Percentiles rank a stretch among this genome's conserved stretches.
phyloP scores from a whole-genome alignment of 2,888 invertebrate genomes.

The Lithophane ornitopus region DNA sequence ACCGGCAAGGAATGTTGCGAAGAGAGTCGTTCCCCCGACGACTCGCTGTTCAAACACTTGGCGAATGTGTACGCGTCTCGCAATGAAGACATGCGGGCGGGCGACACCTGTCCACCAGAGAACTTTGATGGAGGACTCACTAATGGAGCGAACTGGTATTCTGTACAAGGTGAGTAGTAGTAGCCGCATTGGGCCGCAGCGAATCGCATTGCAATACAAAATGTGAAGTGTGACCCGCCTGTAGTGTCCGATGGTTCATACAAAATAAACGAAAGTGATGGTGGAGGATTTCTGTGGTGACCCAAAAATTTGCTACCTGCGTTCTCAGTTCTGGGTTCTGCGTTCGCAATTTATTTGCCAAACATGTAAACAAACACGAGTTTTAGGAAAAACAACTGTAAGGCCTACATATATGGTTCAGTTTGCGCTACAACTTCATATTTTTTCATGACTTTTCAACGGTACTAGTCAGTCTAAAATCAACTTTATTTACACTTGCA shows the following conservation, averaged over 20 bases:
- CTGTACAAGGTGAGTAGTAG: conserved; percentile 92
- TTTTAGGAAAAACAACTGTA: too few species aligned
- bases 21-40: conserved; percentile 95
- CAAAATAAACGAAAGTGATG: background rate
- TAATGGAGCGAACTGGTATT: conserved; percentile 98
- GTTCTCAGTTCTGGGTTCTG: too few species aligned
- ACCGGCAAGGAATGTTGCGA: conserved; percentile 92
- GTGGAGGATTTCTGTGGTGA: too few species aligned
- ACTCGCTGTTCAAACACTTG: conserved; percentile 94
- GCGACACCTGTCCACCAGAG: conserved; percentile 93
- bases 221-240: background rate
- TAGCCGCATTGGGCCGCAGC: background rate
- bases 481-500: too few species aligned
- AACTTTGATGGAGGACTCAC: conserved; percentile 95
- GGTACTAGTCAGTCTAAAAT: too few species aligned
- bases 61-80: conserved; percentile 94
- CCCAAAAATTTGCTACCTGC: too few species aligned
- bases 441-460: too few species aligned
- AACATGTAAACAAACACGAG: too few species aligned
- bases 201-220: background rate
- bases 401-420: too few species aligned
- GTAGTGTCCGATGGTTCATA: background rate
- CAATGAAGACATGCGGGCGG: conserved; percentile 94
- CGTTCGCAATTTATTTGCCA: too few species aligned
- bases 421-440: too few species aligned